Evolutionary conservation across 2,113 vertebrate species (phyloP), one percentile per base, ranked within the genome.

Genomic region (Leptosomus discolor): DNA sequence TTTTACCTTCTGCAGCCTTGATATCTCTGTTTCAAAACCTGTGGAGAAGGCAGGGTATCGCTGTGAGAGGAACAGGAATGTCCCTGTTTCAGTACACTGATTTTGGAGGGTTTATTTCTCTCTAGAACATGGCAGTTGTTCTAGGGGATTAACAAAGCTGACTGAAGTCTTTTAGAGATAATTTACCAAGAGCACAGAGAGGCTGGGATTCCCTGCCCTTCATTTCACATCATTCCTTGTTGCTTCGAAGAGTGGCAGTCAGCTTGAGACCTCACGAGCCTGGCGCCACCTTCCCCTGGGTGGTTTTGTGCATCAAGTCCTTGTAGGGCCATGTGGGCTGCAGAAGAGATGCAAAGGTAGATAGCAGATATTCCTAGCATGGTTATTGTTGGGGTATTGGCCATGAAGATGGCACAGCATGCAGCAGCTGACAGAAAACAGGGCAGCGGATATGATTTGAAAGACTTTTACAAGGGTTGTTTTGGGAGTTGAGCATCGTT

Each of bases 291-390:
- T 68, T 37, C 16, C 17, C 34, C 29, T 12, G 13, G 12, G 3
- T 58, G 27, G 9, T 48, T 77, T 64, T 73, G 37, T 56, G 26
- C 22, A 4, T 13, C 7, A 81, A 21, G n/a, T 17, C 57, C 17
- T 37, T 2, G 1, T 10, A 7, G 51, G 48, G 36, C n/a, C 0
- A 0, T 14, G 23, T 3, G 21, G 36, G 21, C 45, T 83, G 65
- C 57, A 20, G 46, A 32, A 82, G 68, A 41, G 39, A 11, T 34
- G 43, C 18, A 8, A 54, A 45, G 36, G 43, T 34, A 54, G 60
- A 3, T 30, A 39, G 61, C 15, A 70, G 9, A 56, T 54, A 5
- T 37, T 68, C 26, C 23, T 54, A 14, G 23, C 6, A 1, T n/a
- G 5, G 18, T 19, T 37, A 4, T 22, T 11, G 16, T 22, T 41